Evolutionary conservation across 2,888 invertebrate species (phyloP).

Genomic region (Perizoma flavofasciatum): DNA sequence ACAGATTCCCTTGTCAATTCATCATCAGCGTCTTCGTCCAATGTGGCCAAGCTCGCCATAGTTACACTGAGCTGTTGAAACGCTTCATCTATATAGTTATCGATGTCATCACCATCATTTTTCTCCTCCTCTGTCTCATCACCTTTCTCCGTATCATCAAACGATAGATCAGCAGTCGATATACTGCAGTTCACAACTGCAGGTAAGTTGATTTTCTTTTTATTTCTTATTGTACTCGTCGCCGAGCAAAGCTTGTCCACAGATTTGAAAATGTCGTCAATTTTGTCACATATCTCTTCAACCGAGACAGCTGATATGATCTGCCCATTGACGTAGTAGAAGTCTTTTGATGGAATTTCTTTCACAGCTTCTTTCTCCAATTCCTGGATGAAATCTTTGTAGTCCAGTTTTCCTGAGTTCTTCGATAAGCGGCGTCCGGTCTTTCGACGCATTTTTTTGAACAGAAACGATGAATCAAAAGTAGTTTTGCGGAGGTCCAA

Average conservation of each 20-base stretch:
- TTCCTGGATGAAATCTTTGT: conserved; percentile 65
- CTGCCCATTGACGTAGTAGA: conserved; percentile 63
- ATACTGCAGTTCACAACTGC: conserved; percentile 69
- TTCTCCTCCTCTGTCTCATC: conserved; percentile 30
- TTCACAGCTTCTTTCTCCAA: conserved; percentile 46
- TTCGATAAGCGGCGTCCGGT: conserved; percentile 57
- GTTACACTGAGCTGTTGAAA: conserved; percentile 64
- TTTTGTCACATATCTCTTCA: conserved; percentile 68
- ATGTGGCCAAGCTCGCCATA: conserved; percentile 47
- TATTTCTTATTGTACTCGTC: conserved; percentile 57
- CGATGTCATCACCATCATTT: conserved; percentile 57
- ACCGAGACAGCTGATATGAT: conserved; percentile 68
- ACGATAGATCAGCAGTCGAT: conserved; percentile 62
- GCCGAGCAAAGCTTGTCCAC: conserved; percentile 66
- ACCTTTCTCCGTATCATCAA: conserved; percentile 63
- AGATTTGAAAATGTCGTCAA: conserved; percentile 72
- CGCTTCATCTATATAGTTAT: conserved; percentile 70
- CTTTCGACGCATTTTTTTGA: conserved; percentile 62
- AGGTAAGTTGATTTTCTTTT: conserved; percentile 47
- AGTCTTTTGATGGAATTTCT: conserved; percentile 49
- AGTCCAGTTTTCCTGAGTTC: conserved; percentile 54
- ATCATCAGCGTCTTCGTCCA: conserved; percentile 45
- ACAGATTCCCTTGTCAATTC: conserved; percentile 59
- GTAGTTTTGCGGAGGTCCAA: conserved; percentile 64
- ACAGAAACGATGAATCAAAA: conserved; percentile 69